Evolutionary conservation across 1,140 invertebrate genomes (phyloP).

Genomic region (Xylocopa sonorina): DNA sequence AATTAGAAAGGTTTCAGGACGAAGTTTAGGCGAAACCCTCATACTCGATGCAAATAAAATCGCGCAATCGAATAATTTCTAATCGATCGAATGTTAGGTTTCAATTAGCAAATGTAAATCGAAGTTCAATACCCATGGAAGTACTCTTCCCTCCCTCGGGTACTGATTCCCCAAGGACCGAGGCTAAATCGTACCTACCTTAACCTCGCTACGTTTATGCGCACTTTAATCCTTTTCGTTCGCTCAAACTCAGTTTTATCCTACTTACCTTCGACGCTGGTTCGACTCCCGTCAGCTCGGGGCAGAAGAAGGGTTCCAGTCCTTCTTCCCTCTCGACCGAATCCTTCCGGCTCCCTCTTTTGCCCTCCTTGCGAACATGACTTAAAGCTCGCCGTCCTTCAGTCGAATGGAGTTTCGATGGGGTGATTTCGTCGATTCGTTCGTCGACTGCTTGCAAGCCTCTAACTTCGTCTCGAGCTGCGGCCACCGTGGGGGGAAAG

Average conservation of each 20-base stretch:
- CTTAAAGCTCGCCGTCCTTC: slow-evolving; percentile 69
- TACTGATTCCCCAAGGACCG: not conserved
- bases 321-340: slow-evolving; percentile 61
- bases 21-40: too few relatives aligned
- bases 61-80: not conserved
- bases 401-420: slow-evolving; percentile 66
- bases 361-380: slow-evolving; percentile 68
- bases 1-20: too few relatives aligned
- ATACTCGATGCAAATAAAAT: too few relatives aligned
- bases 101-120: slow-evolving; percentile 18
- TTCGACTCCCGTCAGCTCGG: slow-evolving; percentile 49
- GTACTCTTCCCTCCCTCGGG: not conserved
- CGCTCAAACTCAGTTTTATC: slow-evolving; percentile 60
- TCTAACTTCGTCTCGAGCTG: slow-evolving; percentile 63
- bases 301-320: slow-evolving; percentile 59
- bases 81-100: not conserved
- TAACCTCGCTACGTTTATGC: slow-evolving; percentile 50
- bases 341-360: slow-evolving; percentile 62
- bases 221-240: slow-evolving; percentile 63
- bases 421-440: slow-evolving; percentile 67
- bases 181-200: slow-evolving; percentile 41
- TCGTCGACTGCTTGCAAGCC: slow-evolving; percentile 62
- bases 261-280: slow-evolving; percentile 62
- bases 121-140: not conserved
- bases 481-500: slow-evolving; percentile 16